phyloP scores from a whole-genome alignment of 2,888 invertebrate genomes.

The Plagiodera versicolora region DNA sequence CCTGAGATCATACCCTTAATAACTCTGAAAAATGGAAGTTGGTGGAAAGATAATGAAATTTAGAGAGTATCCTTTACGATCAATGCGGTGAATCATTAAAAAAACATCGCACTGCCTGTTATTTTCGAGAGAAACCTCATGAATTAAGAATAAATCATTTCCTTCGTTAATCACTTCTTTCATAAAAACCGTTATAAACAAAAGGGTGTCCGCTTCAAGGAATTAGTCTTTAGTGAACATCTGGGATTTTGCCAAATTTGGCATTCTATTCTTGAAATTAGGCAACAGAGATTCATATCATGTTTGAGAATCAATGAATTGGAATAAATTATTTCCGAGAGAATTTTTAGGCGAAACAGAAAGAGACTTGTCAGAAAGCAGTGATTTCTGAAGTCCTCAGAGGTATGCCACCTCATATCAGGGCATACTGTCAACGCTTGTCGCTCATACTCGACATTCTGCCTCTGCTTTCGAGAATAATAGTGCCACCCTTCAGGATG shows the following conservation, averaged over 20 bases:
- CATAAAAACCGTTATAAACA: conserved; percentile 9
- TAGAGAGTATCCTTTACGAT: not conserved
- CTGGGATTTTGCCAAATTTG: not conserved
- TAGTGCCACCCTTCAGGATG: conserved; percentile 74
- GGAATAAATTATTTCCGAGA: conserved; percentile 1
- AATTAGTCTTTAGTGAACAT: conserved; percentile 14
- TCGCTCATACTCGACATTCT: conserved; percentile 70
- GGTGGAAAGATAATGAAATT: not conserved
- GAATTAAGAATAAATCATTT: not conserved
- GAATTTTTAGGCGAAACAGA: conserved; percentile 60
- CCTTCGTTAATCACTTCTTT: conserved; percentile 1
- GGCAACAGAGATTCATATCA: no score
- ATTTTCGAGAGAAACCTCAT: not conserved
- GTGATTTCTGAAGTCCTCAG: conserved; percentile 63
- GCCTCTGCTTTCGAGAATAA: conserved; percentile 70
- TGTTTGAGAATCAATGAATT: no score
- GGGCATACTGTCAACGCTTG: conserved; percentile 53
- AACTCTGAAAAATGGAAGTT: not conserved
- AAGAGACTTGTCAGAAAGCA: conserved; percentile 56
- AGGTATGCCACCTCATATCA: conserved; percentile 63
- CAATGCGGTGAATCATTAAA: not conserved
- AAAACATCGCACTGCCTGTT: not conserved
- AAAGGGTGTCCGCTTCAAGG: conserved; percentile 22
- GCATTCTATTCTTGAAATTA: no score
- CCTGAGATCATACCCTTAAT: not conserved